These are phyloP conservation scores for Eudiplozoon nipponicum DNA, from an alignment of 2,888 invertebrate species.

Conservation along the genomic window DNA sequence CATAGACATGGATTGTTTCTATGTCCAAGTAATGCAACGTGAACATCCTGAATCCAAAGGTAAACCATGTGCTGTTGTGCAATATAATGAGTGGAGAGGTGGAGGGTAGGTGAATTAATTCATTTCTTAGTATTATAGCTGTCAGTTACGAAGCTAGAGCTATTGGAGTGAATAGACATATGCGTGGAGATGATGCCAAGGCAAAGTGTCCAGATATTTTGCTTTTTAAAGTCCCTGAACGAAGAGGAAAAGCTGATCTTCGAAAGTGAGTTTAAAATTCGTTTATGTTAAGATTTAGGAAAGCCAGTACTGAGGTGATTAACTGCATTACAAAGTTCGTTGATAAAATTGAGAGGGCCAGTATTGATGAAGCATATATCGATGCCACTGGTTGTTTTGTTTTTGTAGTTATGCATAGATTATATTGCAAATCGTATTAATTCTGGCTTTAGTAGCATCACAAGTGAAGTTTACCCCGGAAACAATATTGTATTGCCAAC, in stretches of 20 bases:
- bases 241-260: conserved; percentile 33
- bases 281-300: conserved; percentile 21
- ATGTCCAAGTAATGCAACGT: conserved; percentile 83
- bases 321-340: conserved; percentile 49
- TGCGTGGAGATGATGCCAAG: conserved; percentile 64
- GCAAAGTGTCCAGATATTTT: conserved; percentile 53
- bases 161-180: conserved; percentile 52
- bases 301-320: conserved; percentile 32
- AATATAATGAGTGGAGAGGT: conserved; percentile 64
- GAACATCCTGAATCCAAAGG: conserved; percentile 47
- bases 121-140: conserved; percentile 48
- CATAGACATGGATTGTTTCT: conserved; percentile 96
- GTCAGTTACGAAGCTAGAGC: conserved; percentile 77
- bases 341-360: conserved; percentile 49
- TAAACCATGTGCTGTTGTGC: conserved; percentile 72
- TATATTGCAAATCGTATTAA: no score
- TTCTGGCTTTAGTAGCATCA: no score
- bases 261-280: no score
- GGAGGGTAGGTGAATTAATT: conserved; percentile 40
- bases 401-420: no score
- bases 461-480: no score
- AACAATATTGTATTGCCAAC: no score
- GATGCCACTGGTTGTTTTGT: conserved; percentile 40
- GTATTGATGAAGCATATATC: conserved; percentile 79
- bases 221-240: conserved; percentile 48